Evolutionary conservation across 2,113 vertebrate genomes (phyloP), one percentile per base, ranked within the genome.

Genomic region (Etheostoma spectabile): DNA sequence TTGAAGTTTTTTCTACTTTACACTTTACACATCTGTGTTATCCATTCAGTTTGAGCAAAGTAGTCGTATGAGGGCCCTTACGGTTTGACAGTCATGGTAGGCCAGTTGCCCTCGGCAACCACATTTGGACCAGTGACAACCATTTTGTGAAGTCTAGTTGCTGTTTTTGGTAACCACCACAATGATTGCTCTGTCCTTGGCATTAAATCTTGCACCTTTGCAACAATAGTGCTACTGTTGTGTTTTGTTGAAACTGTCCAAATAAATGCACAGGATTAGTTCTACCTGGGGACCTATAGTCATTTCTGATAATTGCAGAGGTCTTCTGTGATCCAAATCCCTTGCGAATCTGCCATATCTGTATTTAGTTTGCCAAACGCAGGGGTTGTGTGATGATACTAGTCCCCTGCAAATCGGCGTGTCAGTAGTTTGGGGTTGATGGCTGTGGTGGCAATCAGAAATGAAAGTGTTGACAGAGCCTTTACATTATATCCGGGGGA

Each of bases 121-220:
- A 35, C 66, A 6, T 42, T 42, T 76, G 61, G 77, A 67, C 62
- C 22, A 22, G 21, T 53, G 68, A 51, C 55, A 72, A 76, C 64
- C 46, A 80, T 87, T 65, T 78, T 85, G 68, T 80, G 30, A 35
- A 8, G 16, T 62, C 38, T 68, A 66, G 62, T 72, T 86, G 56
- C 55, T 38, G 49, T 49, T 67, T 70, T 42, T 60, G 61, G 49
- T 68, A 21, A 56, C 59, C 5, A 60, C 51, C 27, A 74, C 57
- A 38, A 11, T 14, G 4, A 12, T 64, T 45, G 18, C 22, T 52
- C 22, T 52, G 22, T 52, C 24, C 12, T 30, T 38, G 53, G 2
- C 15, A 24, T 30, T 22, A 48, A 49, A 18, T 30, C 42, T n/a
- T 51, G 4, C 49, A 56, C 45, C 24, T 19, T 21, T 4, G 19